Base-by-base conservation (phyloP, 2,113 vertebrate genomes). In the Odocoileus hemionus region DNA sequence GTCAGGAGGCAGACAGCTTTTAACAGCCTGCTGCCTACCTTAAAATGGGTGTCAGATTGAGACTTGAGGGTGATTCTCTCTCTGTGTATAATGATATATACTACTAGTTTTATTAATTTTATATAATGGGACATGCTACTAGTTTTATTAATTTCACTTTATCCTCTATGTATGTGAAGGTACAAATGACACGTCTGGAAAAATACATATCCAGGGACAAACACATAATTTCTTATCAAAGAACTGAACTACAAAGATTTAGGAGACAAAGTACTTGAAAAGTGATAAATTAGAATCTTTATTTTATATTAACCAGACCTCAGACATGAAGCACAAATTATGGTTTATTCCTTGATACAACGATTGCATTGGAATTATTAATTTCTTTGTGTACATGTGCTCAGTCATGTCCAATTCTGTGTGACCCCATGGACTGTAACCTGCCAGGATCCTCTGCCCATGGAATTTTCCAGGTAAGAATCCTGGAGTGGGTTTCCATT, bases 311-410 rank as follows among this genome's bases (percentile, higher is more conserved):
- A 97, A 96, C 86, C 96, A 98, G 94, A 97, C 95, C 97, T 98
- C 96, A 97, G 86, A 98, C 97, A 92, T 98, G 96, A 98, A 97
- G 39, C 60, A 85, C 45, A 97, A 95, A 97, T 98, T 98, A 83
- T 96, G 61, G 90, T 98, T 98, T 98, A 95, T 95, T 97, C 82
- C 83, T 98, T 98, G 96, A 97, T 98, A 98, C 95, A 61, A 80
- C 98, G 98, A 98, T 98, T 98, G 78, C 79, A 97, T 98, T 98
- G 98, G 55, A 89, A 94, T 96, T 98, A 98, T 97, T 96, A 95
- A 97, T 98, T 78, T 84, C 67, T 86, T 97, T 98, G 39, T 14
- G 39, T 14, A 1, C 39, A 1, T 43, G 36, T 43, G 70, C 36
- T 76, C 39, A 76, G 39, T 76, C 2, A 1, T 76, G 39, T 26